These are phyloP conservation scores for Micoletzkya japonica DNA, from an alignment of 2,888 invertebrate genomes.

Conservation along the genomic window DNA sequence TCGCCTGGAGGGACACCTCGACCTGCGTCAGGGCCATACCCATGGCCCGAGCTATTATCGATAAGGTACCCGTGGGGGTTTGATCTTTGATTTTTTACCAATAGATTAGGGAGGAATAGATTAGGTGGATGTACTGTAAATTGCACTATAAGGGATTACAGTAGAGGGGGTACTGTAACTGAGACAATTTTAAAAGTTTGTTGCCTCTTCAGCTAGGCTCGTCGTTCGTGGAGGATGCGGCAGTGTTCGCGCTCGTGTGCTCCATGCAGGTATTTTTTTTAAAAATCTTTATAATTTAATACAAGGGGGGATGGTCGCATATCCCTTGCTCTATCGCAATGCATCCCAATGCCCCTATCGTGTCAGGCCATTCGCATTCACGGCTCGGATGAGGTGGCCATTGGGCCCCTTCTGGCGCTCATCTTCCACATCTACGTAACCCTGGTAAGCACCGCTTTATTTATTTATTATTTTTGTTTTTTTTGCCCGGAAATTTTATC, in stretches of 20 bases:
- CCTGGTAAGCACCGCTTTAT: too few species aligned
- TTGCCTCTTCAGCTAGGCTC: conserved; percentile 28
- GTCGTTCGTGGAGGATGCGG: conserved; percentile 41
- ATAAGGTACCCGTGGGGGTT: conserved; percentile 11
- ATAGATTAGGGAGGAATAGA: neutral
- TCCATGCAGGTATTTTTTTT: conserved; percentile 30
- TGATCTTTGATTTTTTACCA: conserved; percentile 7
- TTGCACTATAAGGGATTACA: neutral
- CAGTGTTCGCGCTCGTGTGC: conserved; percentile 33
- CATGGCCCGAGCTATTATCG: conserved; percentile 19
- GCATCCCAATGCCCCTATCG: neutral
- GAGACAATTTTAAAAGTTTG: neutral
- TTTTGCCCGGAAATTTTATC: neutral
- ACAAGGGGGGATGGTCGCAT: neutral
- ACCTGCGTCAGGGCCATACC: conserved; percentile 20
- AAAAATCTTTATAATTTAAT: neutral
- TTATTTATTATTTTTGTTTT: neutral
- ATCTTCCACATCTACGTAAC: conserved; percentile 38
- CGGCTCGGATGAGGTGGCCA: conserved; percentile 42
- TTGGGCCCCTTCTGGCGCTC: conserved; percentile 42
- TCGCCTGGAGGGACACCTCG: conserved; percentile 28
- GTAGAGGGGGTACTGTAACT: neutral
- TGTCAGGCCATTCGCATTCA: conserved; percentile 36
- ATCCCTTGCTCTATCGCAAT: neutral
- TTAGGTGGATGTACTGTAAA: neutral